Percentiles rank a stretch among this genome's conserved stretches.
Conservation (phyloP, 2,113 vertebrate species). For the Periophthalmodon schlosseri region DNA sequence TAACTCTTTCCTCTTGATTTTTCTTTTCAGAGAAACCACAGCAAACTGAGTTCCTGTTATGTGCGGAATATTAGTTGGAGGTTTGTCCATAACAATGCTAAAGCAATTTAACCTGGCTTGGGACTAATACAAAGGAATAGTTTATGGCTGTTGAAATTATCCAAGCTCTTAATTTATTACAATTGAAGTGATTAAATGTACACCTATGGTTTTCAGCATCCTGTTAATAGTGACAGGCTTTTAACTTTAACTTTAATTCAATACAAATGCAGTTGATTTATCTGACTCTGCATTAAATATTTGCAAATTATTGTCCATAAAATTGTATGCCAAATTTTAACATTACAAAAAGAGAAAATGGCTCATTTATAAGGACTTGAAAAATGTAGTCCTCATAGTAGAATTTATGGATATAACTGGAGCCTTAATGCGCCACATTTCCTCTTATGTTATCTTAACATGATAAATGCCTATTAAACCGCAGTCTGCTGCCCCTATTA, state of each 20-base stretch:
- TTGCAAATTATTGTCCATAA: neutral
- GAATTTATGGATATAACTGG: neutral
- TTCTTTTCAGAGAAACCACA: neutral
- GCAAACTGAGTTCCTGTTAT: neutral
- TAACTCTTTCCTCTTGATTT: neutral
- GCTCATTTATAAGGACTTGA: neutral
- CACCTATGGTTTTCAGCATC: too few species aligned
- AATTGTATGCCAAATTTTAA: too few species aligned
- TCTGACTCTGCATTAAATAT: neutral
- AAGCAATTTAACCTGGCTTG: too few species aligned
- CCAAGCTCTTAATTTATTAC: too few species aligned
- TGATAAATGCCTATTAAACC: slow-evolving; percentile 10
- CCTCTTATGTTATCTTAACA: neutral
- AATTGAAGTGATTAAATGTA: too few species aligned
- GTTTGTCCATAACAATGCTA: too few species aligned
- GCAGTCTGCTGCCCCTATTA: neutral
- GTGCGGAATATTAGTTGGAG: neutral
- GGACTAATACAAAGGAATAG: too few species aligned
- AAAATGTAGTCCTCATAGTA: neutral
- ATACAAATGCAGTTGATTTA: too few species aligned
- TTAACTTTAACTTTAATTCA: neutral
- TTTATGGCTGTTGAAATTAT: too few species aligned
- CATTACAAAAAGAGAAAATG: neutral
- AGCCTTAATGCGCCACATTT: neutral
- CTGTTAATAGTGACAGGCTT: neutral